Base-by-base conservation (phyloP, 2,797 vertebrate species). In the Coregonus suidteri region DNA sequence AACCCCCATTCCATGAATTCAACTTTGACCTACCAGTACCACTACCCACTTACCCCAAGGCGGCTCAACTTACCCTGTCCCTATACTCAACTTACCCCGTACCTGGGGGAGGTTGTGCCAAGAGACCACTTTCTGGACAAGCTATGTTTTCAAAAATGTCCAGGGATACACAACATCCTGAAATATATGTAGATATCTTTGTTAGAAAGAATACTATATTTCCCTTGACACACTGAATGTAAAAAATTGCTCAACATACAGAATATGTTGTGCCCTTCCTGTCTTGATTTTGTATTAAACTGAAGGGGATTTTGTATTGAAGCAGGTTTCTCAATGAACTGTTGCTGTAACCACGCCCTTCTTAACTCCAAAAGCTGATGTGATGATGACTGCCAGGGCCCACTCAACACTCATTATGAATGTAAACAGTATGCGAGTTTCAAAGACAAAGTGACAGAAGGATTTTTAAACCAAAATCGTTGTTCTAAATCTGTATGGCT, bases 381-480 rank as follows among this genome's bases (percentile, higher is more conserved):
- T 76, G 56, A 84, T 6, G 67, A 75, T 13, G 41, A 47, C 71
- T 74, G 31, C 6, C n/a, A 78, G 82, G 82, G 73, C 77, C 70
- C 53, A 54, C 80, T 74, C 75, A 80, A 65, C 76, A 52, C 37
- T 51, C 3, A 47, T 13, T 72, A 53, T 89, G 92, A 92, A 91
- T 91, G 89, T 91, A 90, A 82, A 70, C 70, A 74, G 72, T 65
- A 25, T 56, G 41, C 75, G 85, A 90, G 90, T 86, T 91, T 88
- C 85, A 87, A 15, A 14, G 66, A 78, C 41, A 13, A 47, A 47
- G 9, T 11, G 41, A 47, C 79, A 75, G 54, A 80, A 69, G 31
- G 35, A 15, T 76, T 76, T 76, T 82, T 85, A 85, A 85, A 82
- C 80, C 37, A 73, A 54, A 53, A 31, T 53, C 79, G 34, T 9